A percentile compares a stretch with the other conserved stretches of the same genome.
phyloP scores from a whole-genome alignment of 2,113 vertebrate genomes.

The Aspiorhynchus laticeps region DNA sequence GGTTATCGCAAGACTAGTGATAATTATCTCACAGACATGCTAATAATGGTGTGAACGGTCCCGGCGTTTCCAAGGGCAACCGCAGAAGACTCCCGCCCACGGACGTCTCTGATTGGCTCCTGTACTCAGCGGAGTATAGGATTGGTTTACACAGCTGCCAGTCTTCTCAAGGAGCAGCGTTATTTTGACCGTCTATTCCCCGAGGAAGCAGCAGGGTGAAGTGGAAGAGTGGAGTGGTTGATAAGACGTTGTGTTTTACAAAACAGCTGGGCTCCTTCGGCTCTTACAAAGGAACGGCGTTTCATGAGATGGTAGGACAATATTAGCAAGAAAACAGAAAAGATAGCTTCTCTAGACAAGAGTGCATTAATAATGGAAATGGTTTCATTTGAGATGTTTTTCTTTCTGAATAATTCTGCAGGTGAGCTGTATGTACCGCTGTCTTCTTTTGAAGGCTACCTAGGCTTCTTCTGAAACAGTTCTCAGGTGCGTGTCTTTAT shows the following conservation, averaged over 20 bases:
- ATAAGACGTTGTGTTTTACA: conserved; percentile 7
- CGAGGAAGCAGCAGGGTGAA: not conserved
- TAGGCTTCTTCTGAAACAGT: not conserved
- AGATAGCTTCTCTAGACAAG: not conserved
- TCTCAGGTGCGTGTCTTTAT: not conserved
- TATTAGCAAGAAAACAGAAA: not conserved
- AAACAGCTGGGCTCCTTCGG: not conserved
- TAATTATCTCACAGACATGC: conserved; percentile 29
- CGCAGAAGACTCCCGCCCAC: conserved; percentile 11
- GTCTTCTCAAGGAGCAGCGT: not conserved
- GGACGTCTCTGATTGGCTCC: not conserved
- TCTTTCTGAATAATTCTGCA: conserved; percentile 1
- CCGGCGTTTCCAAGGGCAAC: conserved; percentile 50
- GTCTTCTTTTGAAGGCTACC: conserved; percentile 12
- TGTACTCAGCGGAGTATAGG: not conserved
- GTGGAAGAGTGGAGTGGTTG: not conserved
- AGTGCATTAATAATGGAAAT: not conserved
- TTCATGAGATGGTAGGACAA: conserved; percentile 25
- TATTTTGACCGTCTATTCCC: conserved; percentile 28
- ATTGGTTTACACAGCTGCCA: conserved; percentile 39
- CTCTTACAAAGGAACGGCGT: not conserved
- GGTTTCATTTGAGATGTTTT: not conserved
- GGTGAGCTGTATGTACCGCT: conserved; percentile 10
- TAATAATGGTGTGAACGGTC: not conserved
- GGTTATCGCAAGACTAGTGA: conserved; percentile 3